These are phyloP conservation scores for Tupaia chinensis DNA, from an alignment of 2,113 vertebrate genomes.

Conservation along the genomic window DNA sequence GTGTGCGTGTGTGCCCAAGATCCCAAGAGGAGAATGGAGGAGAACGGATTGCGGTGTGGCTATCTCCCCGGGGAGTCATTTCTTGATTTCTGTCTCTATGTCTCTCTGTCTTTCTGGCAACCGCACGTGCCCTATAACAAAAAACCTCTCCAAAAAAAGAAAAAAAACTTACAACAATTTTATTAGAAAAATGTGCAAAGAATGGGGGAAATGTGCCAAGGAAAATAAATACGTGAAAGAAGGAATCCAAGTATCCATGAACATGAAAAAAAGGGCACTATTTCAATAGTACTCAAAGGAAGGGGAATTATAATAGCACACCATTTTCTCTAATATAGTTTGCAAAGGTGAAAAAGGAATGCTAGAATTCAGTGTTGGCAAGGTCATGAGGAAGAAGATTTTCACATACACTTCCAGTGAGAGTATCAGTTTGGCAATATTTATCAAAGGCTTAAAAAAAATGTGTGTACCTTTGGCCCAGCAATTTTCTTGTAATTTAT, in stretches of 20 bases:
- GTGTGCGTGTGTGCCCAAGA: no score
- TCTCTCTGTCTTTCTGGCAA: no score
- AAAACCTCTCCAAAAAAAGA: background rate
- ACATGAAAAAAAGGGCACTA: slow-evolving; percentile 41
- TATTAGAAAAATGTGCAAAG: slow-evolving; percentile 35
- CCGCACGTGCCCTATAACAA: no score
- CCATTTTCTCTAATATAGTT: slow-evolving; percentile 63
- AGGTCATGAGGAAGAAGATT: background rate
- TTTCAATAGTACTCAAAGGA: slow-evolving; percentile 47
- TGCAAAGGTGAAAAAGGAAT: slow-evolving; percentile 48
- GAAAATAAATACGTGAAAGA: slow-evolving; percentile 43
- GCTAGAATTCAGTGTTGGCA: slow-evolving; percentile 48
- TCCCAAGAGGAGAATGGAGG: no score
- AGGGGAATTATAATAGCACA: slow-evolving; percentile 37
- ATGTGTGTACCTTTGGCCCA: slow-evolving; percentile 21
- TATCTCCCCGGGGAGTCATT: no score
- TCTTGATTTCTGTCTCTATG: no score
- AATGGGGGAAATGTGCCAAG: background rate
- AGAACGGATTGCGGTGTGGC: no score
- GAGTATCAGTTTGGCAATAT: slow-evolving; percentile 38
- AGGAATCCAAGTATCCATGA: slow-evolving; percentile 54
- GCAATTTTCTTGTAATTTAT: slow-evolving; percentile 57
- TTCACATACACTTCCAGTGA: background rate
- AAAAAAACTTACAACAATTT: slow-evolving; percentile 13
- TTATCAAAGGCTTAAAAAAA: slow-evolving; percentile 60